These are phyloP conservation scores for Delphinus delphis DNA, from an alignment of 2,113 vertebrate species.

Conservation along the genomic window DNA sequence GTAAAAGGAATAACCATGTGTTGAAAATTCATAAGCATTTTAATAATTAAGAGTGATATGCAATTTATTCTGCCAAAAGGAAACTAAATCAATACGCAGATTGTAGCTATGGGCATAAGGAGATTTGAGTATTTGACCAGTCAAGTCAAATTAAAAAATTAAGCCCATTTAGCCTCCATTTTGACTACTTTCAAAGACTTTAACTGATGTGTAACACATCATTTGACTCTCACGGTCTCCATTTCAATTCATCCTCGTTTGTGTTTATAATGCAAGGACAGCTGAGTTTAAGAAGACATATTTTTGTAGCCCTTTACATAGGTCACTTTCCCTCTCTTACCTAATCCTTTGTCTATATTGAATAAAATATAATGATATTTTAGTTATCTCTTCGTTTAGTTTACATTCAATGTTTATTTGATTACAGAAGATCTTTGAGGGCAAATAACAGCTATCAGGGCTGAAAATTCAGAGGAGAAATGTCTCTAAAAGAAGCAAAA, in stretches of 20 bases:
- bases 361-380: neutral
- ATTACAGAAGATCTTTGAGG: neutral
- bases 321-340: neutral
- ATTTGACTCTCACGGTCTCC: neutral
- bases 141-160: neutral
- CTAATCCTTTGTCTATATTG: neutral
- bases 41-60: neutral
- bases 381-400: neutral
- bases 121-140: neutral
- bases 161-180: neutral
- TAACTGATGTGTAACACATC: neutral
- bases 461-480: slow-evolving; percentile 42
- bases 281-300: neutral
- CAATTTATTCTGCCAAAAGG: neutral
- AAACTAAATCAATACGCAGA: slow-evolving; percentile 13
- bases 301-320: neutral
- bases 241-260: neutral
- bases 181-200: neutral
- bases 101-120: neutral
- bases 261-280: neutral
- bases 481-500: neutral
- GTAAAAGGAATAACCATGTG: neutral
- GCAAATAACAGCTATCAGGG: neutral
- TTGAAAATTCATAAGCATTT: slow-evolving; percentile 7
- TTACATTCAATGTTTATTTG: neutral